These are phyloP conservation scores for Syngnathus scovelli DNA, from an alignment of 2,113 vertebrate genomes.

Conservation along the genomic window DNA sequence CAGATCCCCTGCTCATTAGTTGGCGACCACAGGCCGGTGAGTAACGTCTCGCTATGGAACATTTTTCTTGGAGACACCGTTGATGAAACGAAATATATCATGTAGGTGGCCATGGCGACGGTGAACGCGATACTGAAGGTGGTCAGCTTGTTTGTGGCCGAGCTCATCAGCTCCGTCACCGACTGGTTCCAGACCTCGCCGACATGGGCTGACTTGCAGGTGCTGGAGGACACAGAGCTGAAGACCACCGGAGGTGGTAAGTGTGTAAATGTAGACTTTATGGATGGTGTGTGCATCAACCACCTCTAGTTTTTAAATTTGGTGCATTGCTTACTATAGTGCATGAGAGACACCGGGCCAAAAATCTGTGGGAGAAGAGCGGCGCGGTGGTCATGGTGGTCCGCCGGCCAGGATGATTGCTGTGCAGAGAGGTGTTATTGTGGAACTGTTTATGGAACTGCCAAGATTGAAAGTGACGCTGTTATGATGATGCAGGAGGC, in stretches of 20 bases:
- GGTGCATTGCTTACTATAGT: conserved; percentile 16
- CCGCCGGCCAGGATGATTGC: conserved; percentile 84
- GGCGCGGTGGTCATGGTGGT: conserved; percentile 87
- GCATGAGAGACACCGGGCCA: conserved; percentile 75
- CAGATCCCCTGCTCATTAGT: conserved; percentile 31
- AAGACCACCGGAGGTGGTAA: conserved; percentile 74
- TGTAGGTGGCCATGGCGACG: conserved; percentile 30
- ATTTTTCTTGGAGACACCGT: not conserved
- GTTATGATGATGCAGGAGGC: conserved; percentile 73
- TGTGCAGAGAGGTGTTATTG: conserved; percentile 84
- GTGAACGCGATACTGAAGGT: conserved; percentile 35
- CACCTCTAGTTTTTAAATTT: no score
- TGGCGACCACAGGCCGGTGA: conserved; percentile 32
- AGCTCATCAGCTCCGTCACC: conserved; percentile 74
- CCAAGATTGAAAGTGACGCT: not conserved
- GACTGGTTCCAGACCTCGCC: conserved; percentile 79
- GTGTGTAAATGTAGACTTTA: conserved; percentile 9
- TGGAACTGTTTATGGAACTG: not conserved
- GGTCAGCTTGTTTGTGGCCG: conserved; percentile 42
- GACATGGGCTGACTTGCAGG: conserved; percentile 67
- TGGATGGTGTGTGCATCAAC: not conserved
- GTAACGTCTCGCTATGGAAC: conserved; percentile 15
- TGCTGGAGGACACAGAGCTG: conserved; percentile 76
- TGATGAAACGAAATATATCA: not conserved
- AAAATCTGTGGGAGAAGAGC: conserved; percentile 76